Percentiles rank a stretch among this genome's conserved stretches.
phyloP scores from a whole-genome alignment of 1,140 invertebrate genomes.

The Drosophila santomea region DNA sequence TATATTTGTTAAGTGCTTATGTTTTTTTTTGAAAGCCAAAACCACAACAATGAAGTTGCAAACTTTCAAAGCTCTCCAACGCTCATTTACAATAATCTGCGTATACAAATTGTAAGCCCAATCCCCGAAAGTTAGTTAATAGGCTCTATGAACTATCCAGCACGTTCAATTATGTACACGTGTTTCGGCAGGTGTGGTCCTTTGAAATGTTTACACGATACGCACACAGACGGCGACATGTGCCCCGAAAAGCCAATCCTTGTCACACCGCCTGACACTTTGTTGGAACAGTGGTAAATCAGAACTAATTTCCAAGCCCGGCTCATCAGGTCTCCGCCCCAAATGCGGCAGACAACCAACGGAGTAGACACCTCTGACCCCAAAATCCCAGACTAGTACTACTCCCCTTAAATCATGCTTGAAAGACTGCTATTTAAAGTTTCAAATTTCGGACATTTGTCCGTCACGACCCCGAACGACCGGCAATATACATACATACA shows the following conservation, averaged over 20 bases:
- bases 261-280: constrained; percentile 36
- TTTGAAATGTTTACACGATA: constrained; percentile 45
- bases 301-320: constrained; percentile 54
- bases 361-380: constrained; percentile 16
- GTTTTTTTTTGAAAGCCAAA: no score
- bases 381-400: no score
- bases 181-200: constrained; percentile 42
- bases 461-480: constrained; percentile 53
- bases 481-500: neutral
- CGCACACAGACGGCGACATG: constrained; percentile 38
- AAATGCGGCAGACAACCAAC: neutral
- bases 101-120: constrained; percentile 6
- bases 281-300: constrained; percentile 49
- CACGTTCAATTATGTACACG: constrained; percentile 45
- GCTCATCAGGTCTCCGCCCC: constrained; percentile 39
- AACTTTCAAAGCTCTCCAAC: neutral
- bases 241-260: constrained; percentile 42
- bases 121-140: constrained; percentile 15
- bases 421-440: constrained; percentile 66
- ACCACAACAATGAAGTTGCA: no score
- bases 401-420: constrained; percentile 11
- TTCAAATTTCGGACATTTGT: constrained; percentile 82
- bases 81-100: neutral
- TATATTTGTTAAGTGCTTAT: no score
- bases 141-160: constrained; percentile 20